Evolutionary conservation across 2,113 vertebrate genomes (phyloP).

Genomic region (Pseudorectes ferrugineus): DNA sequence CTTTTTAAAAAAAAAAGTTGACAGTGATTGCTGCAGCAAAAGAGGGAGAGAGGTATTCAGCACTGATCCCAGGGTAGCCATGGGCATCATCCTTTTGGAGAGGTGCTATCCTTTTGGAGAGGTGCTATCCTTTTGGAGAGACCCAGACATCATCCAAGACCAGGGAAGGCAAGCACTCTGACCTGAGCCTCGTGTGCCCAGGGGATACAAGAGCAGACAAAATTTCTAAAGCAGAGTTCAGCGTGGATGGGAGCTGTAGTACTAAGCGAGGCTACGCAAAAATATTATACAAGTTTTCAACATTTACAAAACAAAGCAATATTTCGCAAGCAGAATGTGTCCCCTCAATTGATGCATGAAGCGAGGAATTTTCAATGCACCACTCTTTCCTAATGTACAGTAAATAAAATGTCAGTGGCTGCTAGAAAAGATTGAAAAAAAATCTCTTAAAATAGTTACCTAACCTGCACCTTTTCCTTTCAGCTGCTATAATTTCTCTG

Average conservation of each 20-base stretch:
- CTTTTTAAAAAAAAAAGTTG: accelerated
- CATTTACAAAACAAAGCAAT: background rate
- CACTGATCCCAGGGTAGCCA: background rate
- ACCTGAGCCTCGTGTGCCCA: accelerated
- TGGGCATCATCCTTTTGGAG: accelerated
- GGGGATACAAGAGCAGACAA: background rate
- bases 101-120: background rate
- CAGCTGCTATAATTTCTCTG: constrained; percentile 37
- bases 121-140: background rate
- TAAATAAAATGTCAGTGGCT: background rate
- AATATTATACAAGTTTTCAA: background rate
- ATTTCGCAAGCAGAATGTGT: background rate
- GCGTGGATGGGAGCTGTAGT: background rate
- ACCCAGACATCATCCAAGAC: background rate
- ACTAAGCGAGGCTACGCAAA: background rate
- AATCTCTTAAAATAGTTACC: constrained; percentile 13
- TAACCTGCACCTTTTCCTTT: constrained; percentile 32
- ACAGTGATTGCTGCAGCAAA: background rate
- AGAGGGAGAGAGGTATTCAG: background rate
- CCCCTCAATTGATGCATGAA: background rate
- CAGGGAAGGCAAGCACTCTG: accelerated
- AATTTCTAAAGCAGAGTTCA: background rate
- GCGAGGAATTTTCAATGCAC: background rate
- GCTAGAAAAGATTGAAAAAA: background rate
- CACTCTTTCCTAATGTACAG: background rate